Base-by-base conservation (phyloP, 1,140 invertebrate genomes). In the Steinernema feltiae region DNA sequence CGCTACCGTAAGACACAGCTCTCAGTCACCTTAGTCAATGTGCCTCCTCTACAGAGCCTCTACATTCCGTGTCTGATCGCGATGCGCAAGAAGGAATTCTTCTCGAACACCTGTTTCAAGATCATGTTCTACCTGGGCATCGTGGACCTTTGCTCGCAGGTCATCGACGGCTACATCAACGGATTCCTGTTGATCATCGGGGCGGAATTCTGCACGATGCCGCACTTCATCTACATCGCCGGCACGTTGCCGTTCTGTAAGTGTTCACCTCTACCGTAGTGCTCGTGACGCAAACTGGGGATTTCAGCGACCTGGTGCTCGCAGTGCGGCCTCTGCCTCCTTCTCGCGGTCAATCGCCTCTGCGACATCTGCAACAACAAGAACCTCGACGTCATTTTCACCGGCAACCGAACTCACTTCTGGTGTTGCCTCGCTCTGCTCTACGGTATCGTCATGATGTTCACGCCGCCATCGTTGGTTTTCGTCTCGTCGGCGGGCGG, bases 41-140 rank as follows among this genome's bases (percentile, higher is more conserved):
- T 27, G 15, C 24, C 3, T n/a, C n/a, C n/a, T n/a, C 7, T 72
- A 48, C 48, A 72, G 71, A 18, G 21, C 7, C 48, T 74, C 0
- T 74, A 74, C 24, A 30, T 74, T 27, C 73, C 73, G 12, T 31
- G 48, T 31, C 46, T 74, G 0, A 12, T 74, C 27, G 73, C 30
- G 24, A 74, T 74, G 48, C 15, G 48, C 1, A 15, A 24, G 17
- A 53, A 74, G 27, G 48, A 74, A 27, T 74, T 74, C 32, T 27
- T 74, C 15, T 21, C 30, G 24, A 30, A 69, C 27, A 69, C 73
- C n/a, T 74, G 73, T 18, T 74, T 70, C 31, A 53, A 69, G 31
- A 27, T 74, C 2, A 74, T 74, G 73, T 70, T 74, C n/a, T 48
- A 46, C 1, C 48, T 74, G 21, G 73, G 73, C 3, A 69, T 74